A percentile compares a stretch with the other conserved stretches of the same genome.
These are phyloP conservation scores for Himalopsyche tibetana DNA, from an alignment of 2,888 invertebrate genomes.

Conservation along the genomic window DNA sequence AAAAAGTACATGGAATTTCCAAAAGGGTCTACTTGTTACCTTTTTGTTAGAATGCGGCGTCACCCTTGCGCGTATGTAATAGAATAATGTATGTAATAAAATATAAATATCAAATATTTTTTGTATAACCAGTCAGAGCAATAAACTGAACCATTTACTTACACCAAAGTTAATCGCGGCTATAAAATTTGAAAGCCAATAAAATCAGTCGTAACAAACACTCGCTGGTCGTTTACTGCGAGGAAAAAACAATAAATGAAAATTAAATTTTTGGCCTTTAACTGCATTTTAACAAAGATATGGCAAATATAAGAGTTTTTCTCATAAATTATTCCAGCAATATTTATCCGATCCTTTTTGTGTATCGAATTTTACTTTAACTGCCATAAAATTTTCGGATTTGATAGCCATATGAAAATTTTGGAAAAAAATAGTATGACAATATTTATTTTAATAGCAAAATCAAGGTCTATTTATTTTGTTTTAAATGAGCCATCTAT, in stretches of 20 bases:
- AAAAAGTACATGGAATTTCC: background rate
- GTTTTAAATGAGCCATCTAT: no score
- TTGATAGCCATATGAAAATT: no score
- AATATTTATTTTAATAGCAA: no score
- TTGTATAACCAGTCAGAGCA: slow-evolving; percentile 3
- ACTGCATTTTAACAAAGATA: slow-evolving; percentile 31
- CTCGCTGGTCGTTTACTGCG: slow-evolving; percentile 35
- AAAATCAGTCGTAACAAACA: slow-evolving; percentile 43
- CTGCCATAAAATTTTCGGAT: background rate
- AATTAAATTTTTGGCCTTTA: slow-evolving; percentile 31
- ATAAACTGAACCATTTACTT: slow-evolving; percentile 29
- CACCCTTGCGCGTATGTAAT: slow-evolving; percentile 19
- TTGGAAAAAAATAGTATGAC: no score
- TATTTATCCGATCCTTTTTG: background rate
- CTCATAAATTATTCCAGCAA: slow-evolving; percentile 1
- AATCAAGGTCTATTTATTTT: no score
- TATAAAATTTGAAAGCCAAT: slow-evolving; percentile 41
- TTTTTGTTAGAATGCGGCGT: slow-evolving; percentile 8
- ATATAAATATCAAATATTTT: slow-evolving; percentile 35
- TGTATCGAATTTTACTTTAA: background rate
- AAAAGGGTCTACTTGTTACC: slow-evolving; percentile 37
- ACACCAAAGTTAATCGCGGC: slow-evolving; percentile 22
- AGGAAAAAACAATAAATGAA: slow-evolving; percentile 42
- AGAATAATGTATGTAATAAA: slow-evolving; percentile 24
- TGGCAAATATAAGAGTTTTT: background rate